Conservation (phyloP, 2,888 invertebrate genomes). For the Polia nebulosa region DNA sequence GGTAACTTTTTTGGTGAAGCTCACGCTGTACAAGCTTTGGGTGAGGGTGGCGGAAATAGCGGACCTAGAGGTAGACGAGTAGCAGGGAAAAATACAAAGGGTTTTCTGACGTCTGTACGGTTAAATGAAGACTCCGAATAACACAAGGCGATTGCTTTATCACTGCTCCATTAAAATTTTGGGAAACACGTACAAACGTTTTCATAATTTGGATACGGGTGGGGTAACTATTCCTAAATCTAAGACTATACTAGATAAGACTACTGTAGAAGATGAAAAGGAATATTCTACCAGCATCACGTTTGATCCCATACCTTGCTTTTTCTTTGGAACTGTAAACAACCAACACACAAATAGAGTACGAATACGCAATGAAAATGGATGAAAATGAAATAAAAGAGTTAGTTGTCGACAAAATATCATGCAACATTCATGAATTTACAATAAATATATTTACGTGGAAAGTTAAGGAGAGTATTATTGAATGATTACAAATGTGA, state of each 20-base stretch:
- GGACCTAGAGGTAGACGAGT: conserved; percentile 66
- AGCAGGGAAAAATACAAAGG: conserved; percentile 68
- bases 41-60: conserved; percentile 60
- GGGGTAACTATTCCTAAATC: conserved; percentile 84
- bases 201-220: conserved; percentile 60
- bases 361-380: conserved; percentile 85
- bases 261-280: conserved; percentile 90
- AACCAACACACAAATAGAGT: conserved; percentile 92
- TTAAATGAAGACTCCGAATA: conserved; percentile 40
- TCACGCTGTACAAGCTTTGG: conserved; percentile 70
- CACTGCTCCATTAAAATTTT: conserved; percentile 29
- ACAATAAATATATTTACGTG: conserved; percentile 49
- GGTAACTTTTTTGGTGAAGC: conserved; percentile 81
- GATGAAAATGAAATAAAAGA: conserved; percentile 72
- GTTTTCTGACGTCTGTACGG: conserved; percentile 73
- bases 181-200: conserved; percentile 74
- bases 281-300: conserved; percentile 91
- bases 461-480: conserved; percentile 35
- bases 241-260: conserved; percentile 87
- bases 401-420: conserved; percentile 68
- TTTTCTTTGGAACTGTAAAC: conserved; percentile 96
- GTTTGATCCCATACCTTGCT: conserved; percentile 92
- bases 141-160: conserved; percentile 6
- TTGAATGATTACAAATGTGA: conserved; percentile 50
- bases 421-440: conserved; percentile 84